Conservation (phyloP, 2,797 vertebrate species). For the Capromys pilorides region DNA sequence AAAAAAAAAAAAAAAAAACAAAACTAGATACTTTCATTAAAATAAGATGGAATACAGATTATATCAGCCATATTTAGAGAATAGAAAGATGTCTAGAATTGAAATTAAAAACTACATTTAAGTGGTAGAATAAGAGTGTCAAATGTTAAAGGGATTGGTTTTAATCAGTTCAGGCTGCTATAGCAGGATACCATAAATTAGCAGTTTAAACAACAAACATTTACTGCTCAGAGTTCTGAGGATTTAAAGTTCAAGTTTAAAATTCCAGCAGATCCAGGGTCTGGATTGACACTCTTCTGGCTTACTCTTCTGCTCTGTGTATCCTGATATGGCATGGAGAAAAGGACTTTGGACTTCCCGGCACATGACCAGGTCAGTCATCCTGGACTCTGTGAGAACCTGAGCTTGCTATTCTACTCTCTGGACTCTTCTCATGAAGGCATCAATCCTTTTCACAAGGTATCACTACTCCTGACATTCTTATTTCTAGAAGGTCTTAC, state of each 20-base stretch:
- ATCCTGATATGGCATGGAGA: background rate
- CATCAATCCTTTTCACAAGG: background rate
- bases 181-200: too few species aligned
- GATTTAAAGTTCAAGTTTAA: background rate
- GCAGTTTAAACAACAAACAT: too few species aligned
- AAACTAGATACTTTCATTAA: background rate
- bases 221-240: background rate
- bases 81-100: background rate
- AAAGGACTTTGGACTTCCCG: background rate
- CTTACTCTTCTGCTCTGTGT: background rate
- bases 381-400: too few species aligned
- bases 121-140: background rate
- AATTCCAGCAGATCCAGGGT: background rate
- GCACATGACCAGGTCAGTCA: too few species aligned
- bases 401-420: too few species aligned
- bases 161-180: background rate
- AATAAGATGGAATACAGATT: background rate
- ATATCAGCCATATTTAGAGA: background rate
- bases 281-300: background rate
- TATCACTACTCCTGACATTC: background rate
- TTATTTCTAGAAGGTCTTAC: background rate
- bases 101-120: conserved; percentile 25
- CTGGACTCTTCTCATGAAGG: background rate
- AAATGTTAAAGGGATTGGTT: background rate
- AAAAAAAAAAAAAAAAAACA: background rate